A percentile compares a stretch with the other conserved stretches of the same genome.
These are phyloP conservation scores for Anniella stebbinsi DNA, from an alignment of 2,797 vertebrate species.

Conservation along the genomic window DNA sequence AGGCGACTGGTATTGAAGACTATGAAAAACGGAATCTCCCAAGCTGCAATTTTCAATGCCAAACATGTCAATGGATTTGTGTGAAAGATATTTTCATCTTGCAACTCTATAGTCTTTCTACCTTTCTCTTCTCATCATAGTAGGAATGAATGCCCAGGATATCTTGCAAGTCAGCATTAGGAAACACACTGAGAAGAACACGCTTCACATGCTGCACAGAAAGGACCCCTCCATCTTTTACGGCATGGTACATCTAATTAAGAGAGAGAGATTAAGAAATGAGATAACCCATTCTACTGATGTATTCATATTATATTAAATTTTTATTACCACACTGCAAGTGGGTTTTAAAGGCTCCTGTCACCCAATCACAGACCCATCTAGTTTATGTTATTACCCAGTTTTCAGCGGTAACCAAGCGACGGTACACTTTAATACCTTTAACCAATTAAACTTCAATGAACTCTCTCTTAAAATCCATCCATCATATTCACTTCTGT, in stretches of 20 bases:
- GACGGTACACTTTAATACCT: slow-evolving; percentile 26
- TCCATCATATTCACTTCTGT: slow-evolving; percentile 18
- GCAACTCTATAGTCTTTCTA: slow-evolving; percentile 65
- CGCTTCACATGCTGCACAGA: slow-evolving; percentile 83
- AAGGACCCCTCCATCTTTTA: slow-evolving; percentile 80
- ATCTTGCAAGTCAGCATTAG: slow-evolving; percentile 82
- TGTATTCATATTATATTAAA: slow-evolving; percentile 6
- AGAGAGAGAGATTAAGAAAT: not conserved
- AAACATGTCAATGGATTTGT: not conserved
- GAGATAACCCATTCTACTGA: not conserved
- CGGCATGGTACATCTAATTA: slow-evolving; percentile 87
- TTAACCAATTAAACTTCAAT: slow-evolving; percentile 44
- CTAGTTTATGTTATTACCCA: slow-evolving; percentile 34
- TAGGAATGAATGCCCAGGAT: slow-evolving; percentile 86
- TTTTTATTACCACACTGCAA: not conserved
- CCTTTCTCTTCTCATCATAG: slow-evolving; percentile 89
- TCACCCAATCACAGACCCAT: slow-evolving; percentile 15
- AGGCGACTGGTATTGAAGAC: not conserved
- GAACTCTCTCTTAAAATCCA: slow-evolving; percentile 29
- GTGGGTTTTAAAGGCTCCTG: slow-evolving; percentile 1
- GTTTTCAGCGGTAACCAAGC: slow-evolving; percentile 34
- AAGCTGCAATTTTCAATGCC: not conserved
- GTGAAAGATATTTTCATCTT: not conserved
- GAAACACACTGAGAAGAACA: slow-evolving; percentile 87
- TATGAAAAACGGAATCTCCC: not conserved